phyloP scores from a whole-genome alignment of 1,140 invertebrate genomes.

The Conus betulinus region DNA sequence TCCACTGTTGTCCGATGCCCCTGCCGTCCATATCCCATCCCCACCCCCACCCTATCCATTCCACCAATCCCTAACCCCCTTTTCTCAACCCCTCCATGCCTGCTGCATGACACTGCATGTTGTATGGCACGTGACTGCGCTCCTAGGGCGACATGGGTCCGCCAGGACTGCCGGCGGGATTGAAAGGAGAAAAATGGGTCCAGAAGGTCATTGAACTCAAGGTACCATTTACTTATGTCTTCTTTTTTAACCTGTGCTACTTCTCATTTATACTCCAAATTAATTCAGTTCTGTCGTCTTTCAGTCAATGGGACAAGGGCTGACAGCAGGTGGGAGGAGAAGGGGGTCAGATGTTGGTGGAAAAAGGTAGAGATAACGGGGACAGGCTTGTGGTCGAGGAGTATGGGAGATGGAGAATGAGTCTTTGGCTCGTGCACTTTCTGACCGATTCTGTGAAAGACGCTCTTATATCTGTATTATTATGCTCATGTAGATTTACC shows the following conservation, averaged over 20 bases:
- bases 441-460: no score
- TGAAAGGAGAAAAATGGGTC: constrained; percentile 47
- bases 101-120: constrained; percentile 12
- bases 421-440: no score
- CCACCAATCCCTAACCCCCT: neutral
- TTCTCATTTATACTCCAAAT: neutral
- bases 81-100: neutral
- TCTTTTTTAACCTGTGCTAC: neutral
- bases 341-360: no score
- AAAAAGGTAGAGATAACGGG: no score
- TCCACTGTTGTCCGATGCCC: neutral
- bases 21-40: neutral
- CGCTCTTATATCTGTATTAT: no score
- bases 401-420: no score
- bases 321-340: neutral
- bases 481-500: no score
- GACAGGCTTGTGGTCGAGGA: no score
- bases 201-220: constrained; percentile 48
- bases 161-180: constrained; percentile 46
- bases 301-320: neutral
- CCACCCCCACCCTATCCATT: neutral
- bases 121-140: constrained; percentile 27
- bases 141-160: constrained; percentile 53
- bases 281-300: no score
- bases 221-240: constrained; percentile 28